A percentile compares a stretch with the other conserved stretches of the same genome.
Conservation (phyloP, 1,140 invertebrate genomes). For the Brachionus rubens region DNA sequence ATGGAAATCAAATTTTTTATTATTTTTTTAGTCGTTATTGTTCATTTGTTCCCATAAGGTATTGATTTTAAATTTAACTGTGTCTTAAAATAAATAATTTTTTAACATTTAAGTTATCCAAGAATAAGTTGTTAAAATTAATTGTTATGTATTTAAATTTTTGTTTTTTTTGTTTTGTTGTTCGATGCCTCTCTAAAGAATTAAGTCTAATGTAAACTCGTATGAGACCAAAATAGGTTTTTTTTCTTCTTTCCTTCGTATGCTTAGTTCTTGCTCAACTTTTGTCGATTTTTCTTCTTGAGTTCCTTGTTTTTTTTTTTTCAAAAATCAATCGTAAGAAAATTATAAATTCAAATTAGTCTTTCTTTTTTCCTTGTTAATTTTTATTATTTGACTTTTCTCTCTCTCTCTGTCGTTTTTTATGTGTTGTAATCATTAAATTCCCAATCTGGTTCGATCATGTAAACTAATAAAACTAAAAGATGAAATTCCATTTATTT, state of each 20-base stretch:
- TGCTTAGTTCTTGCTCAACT: background rate
- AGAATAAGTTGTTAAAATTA: no score
- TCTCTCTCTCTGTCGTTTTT: background rate
- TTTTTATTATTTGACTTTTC: background rate
- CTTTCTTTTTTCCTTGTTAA: background rate
- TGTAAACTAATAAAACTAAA: background rate
- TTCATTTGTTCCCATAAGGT: no score
- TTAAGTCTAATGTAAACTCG: no score
- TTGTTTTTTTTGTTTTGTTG: no score
- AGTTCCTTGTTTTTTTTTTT: background rate
- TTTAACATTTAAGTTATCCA: no score
- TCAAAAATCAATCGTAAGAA: background rate
- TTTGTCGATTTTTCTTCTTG: background rate
- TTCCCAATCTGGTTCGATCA: constrained; percentile 32
- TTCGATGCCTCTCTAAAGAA: constrained; percentile 8
- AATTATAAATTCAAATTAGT: constrained; percentile 39
- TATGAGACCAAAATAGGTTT: no score
- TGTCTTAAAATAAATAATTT: no score
- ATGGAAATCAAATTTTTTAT: no score
- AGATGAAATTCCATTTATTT: background rate
- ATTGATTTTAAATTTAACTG: no score
- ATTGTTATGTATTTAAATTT: no score
- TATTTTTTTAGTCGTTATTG: no score
- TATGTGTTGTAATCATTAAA: constrained; percentile 14
- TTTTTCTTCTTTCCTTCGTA: no score